Percentiles rank a stretch among this genome's conserved stretches.
Conservation (phyloP, 2,113 vertebrate genomes). For the Cyanocitta stelleri region DNA sequence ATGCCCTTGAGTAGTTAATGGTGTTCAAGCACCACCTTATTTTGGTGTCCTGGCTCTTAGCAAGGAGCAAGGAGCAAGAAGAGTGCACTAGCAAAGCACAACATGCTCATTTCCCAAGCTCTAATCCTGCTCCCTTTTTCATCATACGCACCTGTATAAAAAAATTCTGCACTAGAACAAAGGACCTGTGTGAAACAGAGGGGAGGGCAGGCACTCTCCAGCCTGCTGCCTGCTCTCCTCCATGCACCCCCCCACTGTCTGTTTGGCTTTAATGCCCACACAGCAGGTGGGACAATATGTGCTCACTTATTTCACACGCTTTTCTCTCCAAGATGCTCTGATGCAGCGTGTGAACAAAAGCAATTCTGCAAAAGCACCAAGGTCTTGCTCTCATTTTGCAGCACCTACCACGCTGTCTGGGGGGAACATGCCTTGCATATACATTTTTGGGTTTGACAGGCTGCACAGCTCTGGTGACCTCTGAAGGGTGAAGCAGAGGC, state of each 20-base stretch:
- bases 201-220: not conserved
- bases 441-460: not conserved
- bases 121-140: not conserved
- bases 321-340: not conserved
- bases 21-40: not conserved
- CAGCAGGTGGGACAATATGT: not conserved
- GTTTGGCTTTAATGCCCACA: not conserved
- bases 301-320: not conserved
- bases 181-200: not conserved
- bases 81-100: not conserved
- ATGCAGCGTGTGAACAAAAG: accelerated
- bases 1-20: not conserved
- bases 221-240: not conserved
- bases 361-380: not conserved
- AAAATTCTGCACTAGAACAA: not conserved
- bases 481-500: not conserved
- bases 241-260: accelerated
- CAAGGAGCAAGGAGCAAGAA: not conserved
- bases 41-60: not conserved
- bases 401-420: not conserved
- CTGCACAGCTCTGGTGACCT: not conserved
- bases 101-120: not conserved
- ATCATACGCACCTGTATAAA: not conserved
- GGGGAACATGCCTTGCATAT: not conserved
- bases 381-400: not conserved